These are phyloP conservation scores for Andrena bicolor DNA, from an alignment of 2,888 invertebrate genomes.

Conservation along the genomic window DNA sequence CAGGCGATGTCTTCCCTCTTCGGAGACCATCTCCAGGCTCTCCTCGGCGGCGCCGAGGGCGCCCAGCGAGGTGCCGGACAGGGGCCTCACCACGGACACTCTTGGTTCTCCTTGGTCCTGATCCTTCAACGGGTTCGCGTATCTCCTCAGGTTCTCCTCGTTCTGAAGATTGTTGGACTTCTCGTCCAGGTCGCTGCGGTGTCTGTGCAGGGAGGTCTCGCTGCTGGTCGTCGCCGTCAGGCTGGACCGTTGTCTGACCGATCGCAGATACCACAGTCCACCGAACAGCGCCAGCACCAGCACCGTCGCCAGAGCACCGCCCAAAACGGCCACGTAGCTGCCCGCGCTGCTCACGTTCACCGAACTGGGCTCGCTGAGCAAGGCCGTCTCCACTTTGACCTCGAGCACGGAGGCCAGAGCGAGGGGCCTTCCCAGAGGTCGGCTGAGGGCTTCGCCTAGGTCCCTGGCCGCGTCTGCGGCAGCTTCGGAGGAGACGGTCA, in stretches of 20 bases:
- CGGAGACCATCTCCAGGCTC: constrained; percentile 88
- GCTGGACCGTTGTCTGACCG: constrained; percentile 78
- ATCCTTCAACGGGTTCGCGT: constrained; percentile 92
- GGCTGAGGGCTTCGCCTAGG: constrained; percentile 91
- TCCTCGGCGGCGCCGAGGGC: constrained; percentile 86
- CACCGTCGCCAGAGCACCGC: constrained; percentile 79
- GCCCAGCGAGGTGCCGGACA: constrained; percentile 85
- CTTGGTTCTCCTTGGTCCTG: constrained; percentile 87
- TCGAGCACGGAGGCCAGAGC: constrained; percentile 91
- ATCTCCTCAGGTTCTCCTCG: constrained; percentile 94
- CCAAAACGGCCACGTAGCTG: constrained; percentile 81
- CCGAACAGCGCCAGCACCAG: constrained; percentile 78
- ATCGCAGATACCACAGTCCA: constrained; percentile 80
- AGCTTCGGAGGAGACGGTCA: constrained; percentile 94
- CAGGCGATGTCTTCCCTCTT: constrained; percentile 86
- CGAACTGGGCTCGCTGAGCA: constrained; percentile 85
- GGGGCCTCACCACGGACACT: constrained; percentile 85
- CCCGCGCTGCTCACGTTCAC: constrained; percentile 61
- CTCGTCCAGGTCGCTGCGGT: constrained; percentile 90
- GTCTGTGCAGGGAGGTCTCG: constrained; percentile 84
- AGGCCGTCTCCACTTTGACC: constrained; percentile 91
- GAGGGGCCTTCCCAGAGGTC: constrained; percentile 87
- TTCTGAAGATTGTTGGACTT: constrained; percentile 96
- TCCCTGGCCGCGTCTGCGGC: constrained; percentile 92
- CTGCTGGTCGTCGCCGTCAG: constrained; percentile 83